Conservation (phyloP, 1,140 invertebrate species). For the Anagrus nilaparvatae region DNA sequence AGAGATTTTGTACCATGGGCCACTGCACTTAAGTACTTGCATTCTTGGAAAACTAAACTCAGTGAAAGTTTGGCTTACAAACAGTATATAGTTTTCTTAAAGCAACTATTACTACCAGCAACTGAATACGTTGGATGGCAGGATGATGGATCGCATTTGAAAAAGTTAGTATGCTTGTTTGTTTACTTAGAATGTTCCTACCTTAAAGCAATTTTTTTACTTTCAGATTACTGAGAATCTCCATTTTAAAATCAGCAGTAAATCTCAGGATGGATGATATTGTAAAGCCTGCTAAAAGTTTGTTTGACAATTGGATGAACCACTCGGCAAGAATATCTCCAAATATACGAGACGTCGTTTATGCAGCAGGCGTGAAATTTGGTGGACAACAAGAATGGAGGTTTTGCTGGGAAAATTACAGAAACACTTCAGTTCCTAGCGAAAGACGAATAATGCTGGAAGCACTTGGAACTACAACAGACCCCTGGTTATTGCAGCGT, state of each 20-base stretch:
- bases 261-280: conserved; percentile 52
- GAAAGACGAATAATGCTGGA: conserved; percentile 58
- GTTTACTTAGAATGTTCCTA: background rate
- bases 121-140: conserved; percentile 54
- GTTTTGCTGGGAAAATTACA: conserved; percentile 61
- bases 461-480: conserved; percentile 57
- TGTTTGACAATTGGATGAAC: conserved; percentile 58
- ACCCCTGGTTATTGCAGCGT: conserved; percentile 63
- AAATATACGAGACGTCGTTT: conserved; percentile 64
- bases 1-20: conserved; percentile 65
- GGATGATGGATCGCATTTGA: conserved; percentile 54
- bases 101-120: conserved; percentile 49
- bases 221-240: conserved; percentile 46
- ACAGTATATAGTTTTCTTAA: conserved; percentile 52
- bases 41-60: conserved; percentile 55
- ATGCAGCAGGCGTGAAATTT: conserved; percentile 57
- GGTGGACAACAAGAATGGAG: conserved; percentile 65
- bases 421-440: conserved; percentile 53
- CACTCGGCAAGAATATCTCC: conserved; percentile 48
- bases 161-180: conserved; percentile 45
- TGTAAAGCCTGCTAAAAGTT: conserved; percentile 48
- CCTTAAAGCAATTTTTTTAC: background rate
- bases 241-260: conserved; percentile 50
- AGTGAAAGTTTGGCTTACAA: conserved; percentile 56
- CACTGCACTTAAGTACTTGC: conserved; percentile 58